Conservation (phyloP, 2,113 vertebrate species). For the Hiodon alosoides region DNA sequence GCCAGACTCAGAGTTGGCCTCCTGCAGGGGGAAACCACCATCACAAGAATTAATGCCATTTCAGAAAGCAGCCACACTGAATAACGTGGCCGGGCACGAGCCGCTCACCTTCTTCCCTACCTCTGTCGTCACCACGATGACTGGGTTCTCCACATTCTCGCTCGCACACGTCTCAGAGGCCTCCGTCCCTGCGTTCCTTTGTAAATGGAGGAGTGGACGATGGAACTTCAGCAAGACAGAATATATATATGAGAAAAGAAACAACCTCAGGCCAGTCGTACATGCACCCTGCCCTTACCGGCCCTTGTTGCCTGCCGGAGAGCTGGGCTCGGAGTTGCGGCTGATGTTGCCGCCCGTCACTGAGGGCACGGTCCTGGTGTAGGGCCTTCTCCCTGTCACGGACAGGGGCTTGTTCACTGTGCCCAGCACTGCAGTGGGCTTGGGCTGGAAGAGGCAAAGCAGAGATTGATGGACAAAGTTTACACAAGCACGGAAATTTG, state of each 20-base stretch:
- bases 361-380: conserved; percentile 71
- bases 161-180: conserved; percentile 77
- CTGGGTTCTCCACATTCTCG: conserved; percentile 94
- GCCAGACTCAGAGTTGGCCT: conserved; percentile 70
- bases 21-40: conserved; percentile 49
- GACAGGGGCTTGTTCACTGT: conserved; percentile 92
- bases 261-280: not conserved
- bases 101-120: conserved; percentile 74
- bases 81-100: not conserved
- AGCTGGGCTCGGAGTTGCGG: conserved; percentile 78
- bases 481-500: not conserved
- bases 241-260: not conserved
- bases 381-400: conserved; percentile 82
- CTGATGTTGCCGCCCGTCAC: conserved; percentile 78
- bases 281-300: conserved; percentile 58
- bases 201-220: not conserved
- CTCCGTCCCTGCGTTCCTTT: conserved; percentile 74
- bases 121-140: conserved; percentile 78
- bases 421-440: conserved; percentile 82
- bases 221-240: not conserved
- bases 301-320: conserved; percentile 75
- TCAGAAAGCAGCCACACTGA: too few relatives aligned
- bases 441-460: conserved; percentile 62
- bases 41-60: not conserved
- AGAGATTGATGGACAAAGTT: not conserved